Evolutionary conservation across 1,140 invertebrate genomes (phyloP), one percentile per base, ranked within the genome.

Genomic region (Linepithema humile): DNA sequence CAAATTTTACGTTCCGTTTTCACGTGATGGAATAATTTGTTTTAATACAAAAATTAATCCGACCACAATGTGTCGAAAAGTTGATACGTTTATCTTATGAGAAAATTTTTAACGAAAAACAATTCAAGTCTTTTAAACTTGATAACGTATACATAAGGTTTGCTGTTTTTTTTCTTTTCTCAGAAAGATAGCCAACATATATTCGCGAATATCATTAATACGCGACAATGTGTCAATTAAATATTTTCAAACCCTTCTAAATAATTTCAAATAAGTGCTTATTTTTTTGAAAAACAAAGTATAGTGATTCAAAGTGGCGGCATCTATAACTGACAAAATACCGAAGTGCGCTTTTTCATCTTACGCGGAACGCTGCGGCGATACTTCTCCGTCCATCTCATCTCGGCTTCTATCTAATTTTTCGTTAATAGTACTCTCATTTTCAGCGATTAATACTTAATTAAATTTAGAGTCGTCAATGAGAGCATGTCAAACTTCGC

Each of bases 1-100:
- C 64, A 70, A 69, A 80, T 70, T 80, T 48, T 32, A 57, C 48
- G 45, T 50, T 15, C 12, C 23, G 26, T 32, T 80, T 69, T 69
- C 23, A 17, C 12, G 23, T 23, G 48, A 69, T 23, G 35, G 40
- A n/a, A 55, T 69, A 57, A 53, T 55, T 77, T 57, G 35, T 65
- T 65, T 65, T 65, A 65, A 77, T 40, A 20, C 48, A 17, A 43
- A 55, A 69, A 70, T 70, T 70, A 69, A 12, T 40, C n/a, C 26
- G 1, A 15, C 6, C 45, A 17, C 17, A 12, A 55, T 10, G 0
- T 69, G 40, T 2, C 10, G 17, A n/a, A 55, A 69, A 69, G 6
- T 35, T 23, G 35, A 12, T 26, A 12, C 10, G 6, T 53, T 29
- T 17, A 38, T 12, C 59, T n/a, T 17, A 77, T n/a, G 15, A 43